phyloP scores from a whole-genome alignment of 2,113 vertebrate species.

The Thermophis baileyi region DNA sequence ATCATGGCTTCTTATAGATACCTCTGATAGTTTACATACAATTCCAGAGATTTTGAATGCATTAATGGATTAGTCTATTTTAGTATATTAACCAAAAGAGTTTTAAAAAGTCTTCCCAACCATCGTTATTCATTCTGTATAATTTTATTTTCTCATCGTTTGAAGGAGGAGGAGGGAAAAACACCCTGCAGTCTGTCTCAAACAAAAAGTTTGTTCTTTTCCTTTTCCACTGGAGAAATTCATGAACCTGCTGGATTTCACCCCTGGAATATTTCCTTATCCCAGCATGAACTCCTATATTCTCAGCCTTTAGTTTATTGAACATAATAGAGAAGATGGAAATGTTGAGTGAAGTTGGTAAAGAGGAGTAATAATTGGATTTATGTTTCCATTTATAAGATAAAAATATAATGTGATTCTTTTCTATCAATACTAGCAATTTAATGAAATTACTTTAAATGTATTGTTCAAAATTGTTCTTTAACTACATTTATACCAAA shows the following conservation, averaged over 20 bases:
- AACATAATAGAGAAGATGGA: background rate
- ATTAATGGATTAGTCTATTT: conserved; percentile 15
- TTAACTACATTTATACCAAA: background rate
- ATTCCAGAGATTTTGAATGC: conserved; percentile 8
- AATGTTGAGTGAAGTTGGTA: background rate
- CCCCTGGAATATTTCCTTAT: background rate
- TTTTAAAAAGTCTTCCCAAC: conserved; percentile 32
- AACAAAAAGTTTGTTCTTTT: conserved; percentile 51
- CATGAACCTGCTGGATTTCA: no score
- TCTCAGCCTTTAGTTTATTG: background rate
- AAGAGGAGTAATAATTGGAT: background rate
- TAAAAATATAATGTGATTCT: background rate
- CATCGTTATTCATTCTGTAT: conserved; percentile 44
- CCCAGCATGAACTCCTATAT: background rate
- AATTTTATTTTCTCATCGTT: conserved; percentile 45
- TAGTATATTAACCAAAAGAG: conserved; percentile 3
- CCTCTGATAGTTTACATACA: conserved; percentile 7
- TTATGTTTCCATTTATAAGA: background rate
- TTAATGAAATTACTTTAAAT: background rate
- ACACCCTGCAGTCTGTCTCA: conserved; percentile 45
- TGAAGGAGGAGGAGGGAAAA: background rate
- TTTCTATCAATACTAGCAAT: background rate
- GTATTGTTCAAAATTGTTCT: background rate
- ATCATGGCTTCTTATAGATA: background rate
- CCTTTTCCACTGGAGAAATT: conserved; percentile 68